Evolutionary conservation across 1,140 invertebrate species (phyloP).

Genomic region (Drosophila parvula): DNA sequence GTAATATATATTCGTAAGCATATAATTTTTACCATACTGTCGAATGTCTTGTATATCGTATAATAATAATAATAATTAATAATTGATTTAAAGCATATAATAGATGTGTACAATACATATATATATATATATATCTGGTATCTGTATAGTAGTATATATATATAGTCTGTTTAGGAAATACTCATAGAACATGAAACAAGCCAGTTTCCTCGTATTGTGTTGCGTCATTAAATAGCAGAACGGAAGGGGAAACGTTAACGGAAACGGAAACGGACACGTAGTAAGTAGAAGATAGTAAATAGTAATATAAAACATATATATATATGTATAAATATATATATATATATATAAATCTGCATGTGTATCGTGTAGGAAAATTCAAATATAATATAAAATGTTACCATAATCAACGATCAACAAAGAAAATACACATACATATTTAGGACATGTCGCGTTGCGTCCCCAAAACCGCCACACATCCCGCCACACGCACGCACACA

Average conservation of each 20-base stretch:
- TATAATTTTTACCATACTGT: conserved; percentile 79
- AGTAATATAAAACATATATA: conserved; percentile 27
- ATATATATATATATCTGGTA: conserved; percentile 41
- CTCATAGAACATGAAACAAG: conserved; percentile 69
- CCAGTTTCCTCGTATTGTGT: conserved; percentile 13
- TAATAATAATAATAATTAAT: conserved; percentile 78
- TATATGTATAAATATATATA: conserved; percentile 42
- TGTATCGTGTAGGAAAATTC: conserved; percentile 47
- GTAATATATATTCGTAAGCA: conserved; percentile 73
- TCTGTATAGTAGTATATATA: conserved; percentile 55
- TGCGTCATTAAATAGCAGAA: conserved; percentile 42
- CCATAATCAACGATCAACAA: conserved; percentile 79
- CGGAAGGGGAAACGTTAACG: conserved; percentile 8
- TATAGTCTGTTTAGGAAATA: conserved; percentile 81
- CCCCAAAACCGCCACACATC: background rate
- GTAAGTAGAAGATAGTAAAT: background rate
- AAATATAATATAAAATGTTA: conserved; percentile 50
- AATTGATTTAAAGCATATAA: conserved; percentile 80
- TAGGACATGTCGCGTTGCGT: conserved; percentile 5
- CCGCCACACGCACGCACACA: conserved; percentile 10
- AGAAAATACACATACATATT: conserved; percentile 62
- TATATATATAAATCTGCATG: conserved; percentile 44
- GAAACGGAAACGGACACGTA: background rate
- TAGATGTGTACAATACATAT: conserved; percentile 47
- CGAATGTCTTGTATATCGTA: conserved; percentile 78